These are phyloP conservation scores for Struthidea cinerea DNA, from an alignment of 2,113 vertebrate species.

Conservation along the genomic window DNA sequence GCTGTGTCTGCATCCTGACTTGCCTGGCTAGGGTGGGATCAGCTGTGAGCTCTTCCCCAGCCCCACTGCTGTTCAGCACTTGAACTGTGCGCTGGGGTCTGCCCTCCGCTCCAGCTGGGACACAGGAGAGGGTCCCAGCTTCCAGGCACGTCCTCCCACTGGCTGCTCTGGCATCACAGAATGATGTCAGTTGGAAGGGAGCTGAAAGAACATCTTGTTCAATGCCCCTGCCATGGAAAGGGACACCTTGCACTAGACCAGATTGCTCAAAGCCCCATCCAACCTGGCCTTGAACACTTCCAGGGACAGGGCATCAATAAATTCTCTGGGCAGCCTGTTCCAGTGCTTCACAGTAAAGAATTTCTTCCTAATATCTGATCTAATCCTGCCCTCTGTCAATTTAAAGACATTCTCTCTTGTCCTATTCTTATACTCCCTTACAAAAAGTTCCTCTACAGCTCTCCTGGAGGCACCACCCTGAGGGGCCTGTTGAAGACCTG, in stretches of 20 bases:
- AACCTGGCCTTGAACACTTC: neutral
- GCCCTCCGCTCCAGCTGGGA: fast-evolving
- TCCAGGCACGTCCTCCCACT: neutral
- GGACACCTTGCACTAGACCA: neutral
- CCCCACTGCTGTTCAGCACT: neutral
- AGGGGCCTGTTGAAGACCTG: fast-evolving
- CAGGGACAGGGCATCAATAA: too few relatives aligned
- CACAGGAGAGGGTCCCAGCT: neutral
- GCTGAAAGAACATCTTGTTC: neutral
- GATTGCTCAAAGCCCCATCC: neutral
- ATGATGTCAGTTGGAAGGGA: fast-evolving
- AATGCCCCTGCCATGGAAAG: fast-evolving
- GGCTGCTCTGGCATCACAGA: neutral
- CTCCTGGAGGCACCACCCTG: neutral
- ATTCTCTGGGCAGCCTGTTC: neutral
- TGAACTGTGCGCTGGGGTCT: neutral
- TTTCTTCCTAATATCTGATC: neutral
- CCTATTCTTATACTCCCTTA: neutral
- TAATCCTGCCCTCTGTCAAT: neutral
- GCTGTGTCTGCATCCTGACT: neutral
- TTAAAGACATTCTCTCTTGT: neutral
- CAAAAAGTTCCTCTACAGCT: neutral
- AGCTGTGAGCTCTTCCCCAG: neutral
- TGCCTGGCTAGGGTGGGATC: neutral
- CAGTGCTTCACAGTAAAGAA: neutral